phyloP scores from a whole-genome alignment of 2,888 invertebrate species.

The Trachelus iudaicus region DNA sequence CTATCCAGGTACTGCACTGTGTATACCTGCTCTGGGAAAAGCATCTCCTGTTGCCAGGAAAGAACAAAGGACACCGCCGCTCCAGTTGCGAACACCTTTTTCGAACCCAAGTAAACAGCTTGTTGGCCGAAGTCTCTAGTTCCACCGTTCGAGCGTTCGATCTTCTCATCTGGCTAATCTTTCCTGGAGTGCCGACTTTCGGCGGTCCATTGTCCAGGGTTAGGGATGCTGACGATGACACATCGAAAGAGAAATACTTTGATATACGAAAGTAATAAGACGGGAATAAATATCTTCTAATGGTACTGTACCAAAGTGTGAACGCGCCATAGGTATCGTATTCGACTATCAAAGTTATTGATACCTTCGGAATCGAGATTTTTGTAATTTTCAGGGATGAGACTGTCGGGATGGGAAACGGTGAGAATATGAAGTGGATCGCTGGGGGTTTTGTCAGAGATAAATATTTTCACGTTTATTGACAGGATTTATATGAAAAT shows the following conservation, averaged over 20 bases:
- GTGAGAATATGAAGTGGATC: not conserved
- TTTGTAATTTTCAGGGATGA: not conserved
- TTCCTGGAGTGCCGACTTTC: not conserved
- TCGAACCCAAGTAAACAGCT: slow-evolving; percentile 48
- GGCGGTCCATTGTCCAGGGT: not conserved
- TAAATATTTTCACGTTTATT: slow-evolving; percentile 51
- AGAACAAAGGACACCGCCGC: slow-evolving; percentile 49
- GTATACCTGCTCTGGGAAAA: slow-evolving; percentile 33
- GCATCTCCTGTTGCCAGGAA: slow-evolving; percentile 26
- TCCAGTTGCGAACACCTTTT: slow-evolving; percentile 50
- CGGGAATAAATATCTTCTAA: not conserved
- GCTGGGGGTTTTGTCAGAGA: slow-evolving; percentile 42
- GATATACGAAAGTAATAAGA: not conserved
- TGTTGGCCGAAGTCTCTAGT: slow-evolving; percentile 35
- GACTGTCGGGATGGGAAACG: not conserved
- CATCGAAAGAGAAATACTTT: not conserved
- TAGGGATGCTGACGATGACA: not conserved
- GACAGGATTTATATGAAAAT: slow-evolving; percentile 59
- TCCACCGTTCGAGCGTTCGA: slow-evolving; percentile 34
- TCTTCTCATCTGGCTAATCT: slow-evolving; percentile 38
- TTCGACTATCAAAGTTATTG: slow-evolving; percentile 24
- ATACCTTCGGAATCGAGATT: slow-evolving; percentile 29
- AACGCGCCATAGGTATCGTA: not conserved
- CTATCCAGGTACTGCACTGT: slow-evolving; percentile 18
- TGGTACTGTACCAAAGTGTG: not conserved